Conservation (phyloP, 2,888 invertebrate genomes). For the Hyposoter dolosus region DNA sequence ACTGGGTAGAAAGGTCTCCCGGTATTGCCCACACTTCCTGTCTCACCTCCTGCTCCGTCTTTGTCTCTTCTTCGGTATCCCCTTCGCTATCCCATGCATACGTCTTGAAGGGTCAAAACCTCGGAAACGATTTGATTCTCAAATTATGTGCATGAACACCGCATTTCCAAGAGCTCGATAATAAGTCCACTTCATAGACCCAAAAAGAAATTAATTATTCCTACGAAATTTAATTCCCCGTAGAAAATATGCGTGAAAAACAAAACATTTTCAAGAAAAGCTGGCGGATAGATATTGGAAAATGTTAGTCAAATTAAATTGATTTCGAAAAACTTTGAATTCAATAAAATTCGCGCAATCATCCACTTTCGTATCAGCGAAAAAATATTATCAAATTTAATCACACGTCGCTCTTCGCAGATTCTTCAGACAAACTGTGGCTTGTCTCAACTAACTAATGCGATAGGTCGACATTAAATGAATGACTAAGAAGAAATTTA, state of each 20-base stretch:
- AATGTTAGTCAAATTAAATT: not conserved
- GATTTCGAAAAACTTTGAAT: not conserved
- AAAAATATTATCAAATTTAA: too few species aligned
- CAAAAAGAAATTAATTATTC: too few species aligned
- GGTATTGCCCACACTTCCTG: conserved; percentile 7
- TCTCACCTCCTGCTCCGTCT: not conserved
- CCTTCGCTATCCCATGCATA: not conserved
- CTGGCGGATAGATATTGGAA: not conserved
- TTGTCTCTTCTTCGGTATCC: not conserved
- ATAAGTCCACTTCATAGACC: not conserved
- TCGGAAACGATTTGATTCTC: conserved; percentile 1
- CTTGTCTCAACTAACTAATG: not conserved
- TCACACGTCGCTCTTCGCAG: too few species aligned
- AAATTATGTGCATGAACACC: not conserved
- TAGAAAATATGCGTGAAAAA: too few species aligned
- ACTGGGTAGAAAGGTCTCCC: conserved; percentile 30
- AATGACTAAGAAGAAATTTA: too few species aligned
- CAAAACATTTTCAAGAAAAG: too few species aligned
- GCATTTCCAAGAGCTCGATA: not conserved
- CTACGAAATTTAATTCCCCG: too few species aligned
- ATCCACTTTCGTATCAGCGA: too few species aligned
- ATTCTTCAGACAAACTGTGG: not conserved
- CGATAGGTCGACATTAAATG: too few species aligned
- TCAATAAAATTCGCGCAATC: too few species aligned
- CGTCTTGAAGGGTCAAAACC: conserved; percentile 34